Evolutionary conservation across 1,140 invertebrate genomes (phyloP).

Genomic region (Drosophila kepulauana): DNA sequence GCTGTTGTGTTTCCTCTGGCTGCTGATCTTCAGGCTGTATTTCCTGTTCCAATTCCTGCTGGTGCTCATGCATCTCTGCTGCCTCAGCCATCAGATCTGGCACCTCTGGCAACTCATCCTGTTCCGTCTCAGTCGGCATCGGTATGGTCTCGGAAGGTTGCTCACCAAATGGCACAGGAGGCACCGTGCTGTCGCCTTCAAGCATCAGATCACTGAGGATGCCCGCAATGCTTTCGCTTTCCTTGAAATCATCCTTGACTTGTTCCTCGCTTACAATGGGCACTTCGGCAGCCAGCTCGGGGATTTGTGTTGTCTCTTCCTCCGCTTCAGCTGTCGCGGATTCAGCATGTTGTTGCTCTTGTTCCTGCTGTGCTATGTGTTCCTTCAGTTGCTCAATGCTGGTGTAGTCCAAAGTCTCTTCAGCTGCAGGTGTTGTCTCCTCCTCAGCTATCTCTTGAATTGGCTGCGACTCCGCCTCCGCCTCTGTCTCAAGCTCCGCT

Average conservation of each 20-base stretch:
- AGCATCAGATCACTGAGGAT: slow-evolving; percentile 78
- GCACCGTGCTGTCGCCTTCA: slow-evolving; percentile 72
- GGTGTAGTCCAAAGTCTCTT: slow-evolving; percentile 39
- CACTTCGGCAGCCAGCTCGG: slow-evolving; percentile 55
- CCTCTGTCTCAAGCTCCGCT: neutral
- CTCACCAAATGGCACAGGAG: slow-evolving; percentile 67
- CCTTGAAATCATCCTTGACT: slow-evolving; percentile 68
- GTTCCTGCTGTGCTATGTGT: slow-evolving; percentile 2
- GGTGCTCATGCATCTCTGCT: slow-evolving; percentile 13
- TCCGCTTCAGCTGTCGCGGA: slow-evolving; percentile 1
- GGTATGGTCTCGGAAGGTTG: slow-evolving; percentile 60
- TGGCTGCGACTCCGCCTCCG: slow-evolving; percentile 5
- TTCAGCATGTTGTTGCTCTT: neutral
- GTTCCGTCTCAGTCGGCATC: slow-evolving; percentile 40
- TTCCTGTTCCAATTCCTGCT: slow-evolving; percentile 23
- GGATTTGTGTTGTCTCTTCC: neutral
- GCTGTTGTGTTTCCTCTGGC: neutral
- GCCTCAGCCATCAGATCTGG: slow-evolving; percentile 65
- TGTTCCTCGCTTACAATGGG: slow-evolving; percentile 67
- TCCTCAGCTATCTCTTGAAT: neutral
- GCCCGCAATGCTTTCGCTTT: slow-evolving; percentile 75
- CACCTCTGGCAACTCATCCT: slow-evolving; percentile 35
- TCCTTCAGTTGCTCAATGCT: slow-evolving; percentile 51
- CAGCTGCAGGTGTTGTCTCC: neutral
- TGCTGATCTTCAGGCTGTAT: neutral